Evolutionary conservation across 2,888 invertebrate genomes (phyloP), one percentile per base, ranked within the genome.

Genomic region (Orthosia gracilis): DNA sequence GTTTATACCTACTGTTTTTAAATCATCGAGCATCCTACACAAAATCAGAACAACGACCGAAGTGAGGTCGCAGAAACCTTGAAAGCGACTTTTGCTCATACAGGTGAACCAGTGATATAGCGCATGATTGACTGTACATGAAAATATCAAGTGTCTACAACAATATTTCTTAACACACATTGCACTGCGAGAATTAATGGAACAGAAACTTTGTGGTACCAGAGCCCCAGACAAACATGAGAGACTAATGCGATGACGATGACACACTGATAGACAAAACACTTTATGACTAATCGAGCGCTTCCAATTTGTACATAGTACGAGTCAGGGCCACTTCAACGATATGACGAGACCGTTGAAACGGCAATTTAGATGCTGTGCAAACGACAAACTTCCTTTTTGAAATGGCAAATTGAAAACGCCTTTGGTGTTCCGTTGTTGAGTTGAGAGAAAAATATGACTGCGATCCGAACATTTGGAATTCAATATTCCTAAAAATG

Each of bases 361-460:
- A 85, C 82, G 86, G 86, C 92, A 92, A 93, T 94, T 94, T 91
- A 92, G 91, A 89, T 85, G 79, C 84, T 87, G 87, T 85, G 89
- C 91, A 93, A 94, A 93, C 88, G 87, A 85, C 88, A 78, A 90
- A 90, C 94, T 92, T 95, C 94, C 92, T 92, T 92, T 84, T 91
- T 86, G 78, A 89, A 89, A 90, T 85, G 80, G 89, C 86, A 79
- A 86, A 89, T 88, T 85, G 83, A 85, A 87, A 88, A 83, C 79
- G 80, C 62, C 72, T 84, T 80, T 82, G 79, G 73, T 76, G 83
- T 67, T 78, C 78, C 70, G 76, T 76, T 88, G 80, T 80, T 26
- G 62, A 67, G 71, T 61, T 54, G 54, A 72, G 59, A 31, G 52
- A 58, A 75, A 64, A 78, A 73, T 62, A 17, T 49, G 31, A 21